Conservation (phyloP, 1,140 invertebrate species). For the Hetaerina americana region DNA sequence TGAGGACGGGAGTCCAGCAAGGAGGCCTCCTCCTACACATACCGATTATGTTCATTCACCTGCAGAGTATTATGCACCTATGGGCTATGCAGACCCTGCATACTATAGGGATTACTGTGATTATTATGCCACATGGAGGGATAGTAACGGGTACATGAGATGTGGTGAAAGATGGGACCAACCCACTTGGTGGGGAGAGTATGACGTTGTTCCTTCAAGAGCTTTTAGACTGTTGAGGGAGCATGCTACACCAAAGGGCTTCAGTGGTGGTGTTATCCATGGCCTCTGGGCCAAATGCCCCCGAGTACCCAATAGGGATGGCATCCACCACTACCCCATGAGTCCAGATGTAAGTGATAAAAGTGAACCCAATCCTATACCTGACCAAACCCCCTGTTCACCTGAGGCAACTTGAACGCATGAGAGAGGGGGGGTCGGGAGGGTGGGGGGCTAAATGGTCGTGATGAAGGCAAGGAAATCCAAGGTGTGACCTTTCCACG, state of each 20-base stretch:
- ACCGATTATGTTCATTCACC: constrained; percentile 20
- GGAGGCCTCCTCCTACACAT: constrained; percentile 18
- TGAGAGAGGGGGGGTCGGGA: constrained; percentile 11
- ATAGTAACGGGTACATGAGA: constrained; percentile 22
- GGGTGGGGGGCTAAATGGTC: constrained; percentile 12
- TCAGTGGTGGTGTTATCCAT: constrained; percentile 16
- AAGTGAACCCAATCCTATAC: constrained; percentile 1
- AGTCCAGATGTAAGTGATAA: background rate
- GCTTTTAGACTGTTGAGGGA: constrained; percentile 33
- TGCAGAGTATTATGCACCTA: constrained; percentile 17
- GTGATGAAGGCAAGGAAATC: constrained; percentile 13
- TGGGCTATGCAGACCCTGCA: constrained; percentile 27
- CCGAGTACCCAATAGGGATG: constrained; percentile 15
- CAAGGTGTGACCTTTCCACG: constrained; percentile 8
- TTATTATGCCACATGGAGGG: constrained; percentile 45
- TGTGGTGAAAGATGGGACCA: constrained; percentile 8
- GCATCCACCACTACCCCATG: constrained; percentile 5
- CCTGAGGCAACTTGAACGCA: constrained; percentile 14
- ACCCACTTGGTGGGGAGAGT: constrained; percentile 15
- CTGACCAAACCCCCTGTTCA: constrained; percentile 9
- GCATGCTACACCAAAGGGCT: constrained; percentile 17
- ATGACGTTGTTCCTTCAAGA: constrained; percentile 37
- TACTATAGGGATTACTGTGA: constrained; percentile 34
- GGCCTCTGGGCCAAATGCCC: constrained; percentile 20
- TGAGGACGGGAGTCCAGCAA: constrained; percentile 6